Evolutionary conservation across 2,113 vertebrate species (phyloP), one percentile per base, ranked within the genome.

Genomic region (Odontesthes bonariensis): DNA sequence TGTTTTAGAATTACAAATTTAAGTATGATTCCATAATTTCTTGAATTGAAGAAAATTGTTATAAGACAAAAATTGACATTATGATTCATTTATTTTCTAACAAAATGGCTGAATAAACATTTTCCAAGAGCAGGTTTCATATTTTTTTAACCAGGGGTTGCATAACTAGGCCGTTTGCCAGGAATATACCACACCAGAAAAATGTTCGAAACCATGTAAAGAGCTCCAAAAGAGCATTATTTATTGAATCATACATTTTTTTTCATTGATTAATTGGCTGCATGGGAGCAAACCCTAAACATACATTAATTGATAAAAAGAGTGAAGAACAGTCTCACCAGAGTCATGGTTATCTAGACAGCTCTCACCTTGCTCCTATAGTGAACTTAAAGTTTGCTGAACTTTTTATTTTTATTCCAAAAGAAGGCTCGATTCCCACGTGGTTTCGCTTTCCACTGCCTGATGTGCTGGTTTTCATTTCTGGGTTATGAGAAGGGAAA

Each of bases 331-430:
- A 32, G 51, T 63, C 70, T 70, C 42, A 54, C 61, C 55, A 35
- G 35, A 71, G 77, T 71, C 66, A 79, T 0, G 2, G 74, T 77
- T 84, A 73, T 64, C 62, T 78, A 65, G 81, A 85, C 69, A 76
- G 69, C 75, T 73, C 74, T 85, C 70, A 85, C 77, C 82, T 81
- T 65, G 58, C 63, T 60, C 64, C 42, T 2, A 54, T 2, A 54
- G 58, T 71, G 56, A 91, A 88, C 77, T 77, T 72, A 40, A 55
- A 86, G 86, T 89, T 88, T 86, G 53, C 78, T 81, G 84, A 85
- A 88, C 76, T 85, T 86, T 88, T 88, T 80, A 76, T 84, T 85
- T n/a, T n/a, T n/a, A n/a, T n/a, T n/a, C n/a, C n/a, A n/a, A n/a
- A n/a, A n/a, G n/a, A n/a, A 73, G 55, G 33, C 13, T 69, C 5